A percentile compares a stretch with the other conserved stretches of the same genome.
Conservation (phyloP, 1,140 invertebrate genomes). For the Lethrus apterus region DNA sequence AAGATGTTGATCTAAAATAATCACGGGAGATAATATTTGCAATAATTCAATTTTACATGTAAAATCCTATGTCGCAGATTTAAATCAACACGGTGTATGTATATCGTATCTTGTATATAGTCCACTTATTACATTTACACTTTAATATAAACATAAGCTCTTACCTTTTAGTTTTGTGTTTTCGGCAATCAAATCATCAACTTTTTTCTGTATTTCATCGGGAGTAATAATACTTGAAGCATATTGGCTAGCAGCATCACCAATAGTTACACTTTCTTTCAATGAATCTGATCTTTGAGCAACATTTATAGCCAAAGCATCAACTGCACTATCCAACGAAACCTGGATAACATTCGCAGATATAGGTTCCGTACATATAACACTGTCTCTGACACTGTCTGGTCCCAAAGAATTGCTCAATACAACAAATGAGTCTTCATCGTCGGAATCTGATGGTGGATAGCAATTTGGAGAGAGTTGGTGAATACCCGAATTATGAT, state of each 20-base stretch:
- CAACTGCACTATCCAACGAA: slow-evolving; percentile 7
- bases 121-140: not conserved
- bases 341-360: slow-evolving; percentile 2
- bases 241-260: not conserved
- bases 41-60: too few relatives aligned
- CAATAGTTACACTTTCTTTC: not conserved
- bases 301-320: not conserved
- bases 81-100: too few relatives aligned
- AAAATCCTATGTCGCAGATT: too few relatives aligned
- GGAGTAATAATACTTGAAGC: slow-evolving; percentile 28
- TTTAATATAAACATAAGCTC: slow-evolving; percentile 2
- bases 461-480: not conserved
- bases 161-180: slow-evolving; percentile 42
- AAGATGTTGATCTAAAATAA: too few relatives aligned
- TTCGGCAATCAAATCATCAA: slow-evolving; percentile 42
- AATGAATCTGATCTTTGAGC: not conserved
- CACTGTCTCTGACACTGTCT: slow-evolving; percentile 10
- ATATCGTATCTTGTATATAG: too few relatives aligned
- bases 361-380: slow-evolving; percentile 5
- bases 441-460: slow-evolving; percentile 15
- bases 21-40: too few relatives aligned
- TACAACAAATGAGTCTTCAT: slow-evolving; percentile 23
- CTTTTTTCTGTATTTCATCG: slow-evolving; percentile 40
- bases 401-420: slow-evolving; percentile 16
- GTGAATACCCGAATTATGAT: slow-evolving; percentile 2